phyloP scores from a whole-genome alignment of 2,888 invertebrate genomes.

The Bembecia ichneumoniformis region DNA sequence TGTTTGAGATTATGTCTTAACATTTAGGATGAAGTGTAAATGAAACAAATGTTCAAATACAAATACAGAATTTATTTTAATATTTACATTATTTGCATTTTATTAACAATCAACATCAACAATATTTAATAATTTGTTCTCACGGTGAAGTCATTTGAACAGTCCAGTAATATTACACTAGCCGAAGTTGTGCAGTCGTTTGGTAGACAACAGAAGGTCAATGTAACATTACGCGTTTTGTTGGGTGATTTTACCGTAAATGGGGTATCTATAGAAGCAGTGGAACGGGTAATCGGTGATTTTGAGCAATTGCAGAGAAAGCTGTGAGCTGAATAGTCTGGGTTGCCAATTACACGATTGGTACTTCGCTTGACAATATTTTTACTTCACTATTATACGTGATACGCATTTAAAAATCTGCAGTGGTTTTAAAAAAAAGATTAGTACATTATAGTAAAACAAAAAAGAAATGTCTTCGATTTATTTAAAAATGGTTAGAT shows the following conservation, averaged over 20 bases:
- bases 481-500: no score
- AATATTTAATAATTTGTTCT: slow-evolving; percentile 76
- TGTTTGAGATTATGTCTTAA: no score
- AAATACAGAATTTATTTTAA: slow-evolving; percentile 79
- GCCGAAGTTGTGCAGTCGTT: slow-evolving; percentile 26
- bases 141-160: slow-evolving; percentile 67
- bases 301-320: slow-evolving; percentile 67
- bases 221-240: slow-evolving; percentile 47
- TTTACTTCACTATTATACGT: no score
- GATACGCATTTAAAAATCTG: no score
- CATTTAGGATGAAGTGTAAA: neutral
- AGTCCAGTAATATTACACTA: slow-evolving; percentile 53
- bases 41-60: slow-evolving; percentile 72
- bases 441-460: no score
- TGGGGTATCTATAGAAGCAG: slow-evolving; percentile 44
- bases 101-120: slow-evolving; percentile 86
- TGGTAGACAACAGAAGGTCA: slow-evolving; percentile 21
- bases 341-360: slow-evolving; percentile 35
- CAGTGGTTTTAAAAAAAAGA: no score
- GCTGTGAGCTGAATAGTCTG: slow-evolving; percentile 59
- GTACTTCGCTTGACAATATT: no score
- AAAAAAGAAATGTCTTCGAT: no score
- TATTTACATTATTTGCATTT: slow-evolving; percentile 84
- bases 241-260: slow-evolving; percentile 42
- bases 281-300: slow-evolving; percentile 44